phyloP scores from a whole-genome alignment of 1,140 invertebrate species.

The Bombus consobrinus region DNA sequence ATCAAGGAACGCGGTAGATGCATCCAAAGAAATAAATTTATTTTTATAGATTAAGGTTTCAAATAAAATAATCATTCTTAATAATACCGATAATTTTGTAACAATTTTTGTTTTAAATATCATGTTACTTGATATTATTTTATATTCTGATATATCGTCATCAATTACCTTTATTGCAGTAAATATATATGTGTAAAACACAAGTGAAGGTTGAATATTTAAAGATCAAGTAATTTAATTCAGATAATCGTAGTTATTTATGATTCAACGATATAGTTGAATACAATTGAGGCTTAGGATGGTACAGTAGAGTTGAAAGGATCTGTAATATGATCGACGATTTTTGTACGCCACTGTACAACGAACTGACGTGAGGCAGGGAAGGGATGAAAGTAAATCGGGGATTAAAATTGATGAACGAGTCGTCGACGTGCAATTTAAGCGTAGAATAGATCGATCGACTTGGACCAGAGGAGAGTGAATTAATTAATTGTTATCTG shows the following conservation, averaged over 20 bases:
- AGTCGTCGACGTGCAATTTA: background rate
- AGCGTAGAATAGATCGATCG: background rate
- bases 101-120: too few species aligned
- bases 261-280: background rate
- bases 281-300: too few species aligned
- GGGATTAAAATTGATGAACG: slow-evolving; percentile 30
- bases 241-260: background rate
- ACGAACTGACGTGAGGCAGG: background rate
- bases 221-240: background rate
- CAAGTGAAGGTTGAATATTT: background rate
- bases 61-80: background rate
- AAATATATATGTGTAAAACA: background rate
- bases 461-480: background rate
- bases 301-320: background rate
- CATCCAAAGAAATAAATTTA: background rate
- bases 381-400: background rate
- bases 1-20: background rate
- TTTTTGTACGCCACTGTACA: background rate
- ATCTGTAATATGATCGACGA: background rate
- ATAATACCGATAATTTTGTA: too few species aligned
- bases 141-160: too few species aligned
- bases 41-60: background rate
- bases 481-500: slow-evolving; percentile 13
- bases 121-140: too few species aligned
- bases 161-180: too few species aligned